Conservation (phyloP, 2,113 vertebrate genomes). For the Barnardius zonarius region DNA sequence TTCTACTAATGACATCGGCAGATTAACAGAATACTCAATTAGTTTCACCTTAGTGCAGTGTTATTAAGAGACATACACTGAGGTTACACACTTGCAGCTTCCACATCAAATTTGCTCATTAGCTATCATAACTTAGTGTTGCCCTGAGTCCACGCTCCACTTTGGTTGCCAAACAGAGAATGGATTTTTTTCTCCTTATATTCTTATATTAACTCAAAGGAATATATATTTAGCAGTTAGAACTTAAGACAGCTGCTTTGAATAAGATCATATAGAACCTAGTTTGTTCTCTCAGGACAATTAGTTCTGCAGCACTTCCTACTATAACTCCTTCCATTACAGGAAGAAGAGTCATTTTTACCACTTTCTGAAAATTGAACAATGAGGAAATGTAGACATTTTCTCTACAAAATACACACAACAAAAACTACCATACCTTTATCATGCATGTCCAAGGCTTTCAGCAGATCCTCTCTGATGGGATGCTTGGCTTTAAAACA, state of each 20-base stretch:
- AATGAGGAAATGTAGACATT: neutral
- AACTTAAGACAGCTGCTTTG: neutral
- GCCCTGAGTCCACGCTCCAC: neutral
- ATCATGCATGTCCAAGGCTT: constrained; percentile 84
- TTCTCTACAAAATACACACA: neutral
- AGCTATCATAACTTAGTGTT: neutral
- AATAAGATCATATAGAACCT: neutral
- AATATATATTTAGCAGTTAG: neutral
- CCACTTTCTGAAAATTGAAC: neutral
- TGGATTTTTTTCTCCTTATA: neutral
- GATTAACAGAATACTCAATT: neutral
- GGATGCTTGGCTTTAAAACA: constrained; percentile 92
- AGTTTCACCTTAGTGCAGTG: neutral
- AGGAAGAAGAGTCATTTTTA: neutral
- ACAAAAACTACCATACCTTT: constrained; percentile 76
- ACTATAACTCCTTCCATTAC: neutral
- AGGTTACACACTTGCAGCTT: neutral
- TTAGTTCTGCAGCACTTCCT: neutral
- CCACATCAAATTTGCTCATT: neutral
- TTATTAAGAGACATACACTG: neutral
- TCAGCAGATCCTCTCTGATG: constrained; percentile 83
- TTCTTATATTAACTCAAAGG: neutral
- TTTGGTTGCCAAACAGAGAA: neutral
- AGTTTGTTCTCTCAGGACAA: neutral
- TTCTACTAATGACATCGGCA: neutral